Evolutionary conservation across 2,888 invertebrate genomes (phyloP).

Genomic region (Ceraclea dissimilis): DNA sequence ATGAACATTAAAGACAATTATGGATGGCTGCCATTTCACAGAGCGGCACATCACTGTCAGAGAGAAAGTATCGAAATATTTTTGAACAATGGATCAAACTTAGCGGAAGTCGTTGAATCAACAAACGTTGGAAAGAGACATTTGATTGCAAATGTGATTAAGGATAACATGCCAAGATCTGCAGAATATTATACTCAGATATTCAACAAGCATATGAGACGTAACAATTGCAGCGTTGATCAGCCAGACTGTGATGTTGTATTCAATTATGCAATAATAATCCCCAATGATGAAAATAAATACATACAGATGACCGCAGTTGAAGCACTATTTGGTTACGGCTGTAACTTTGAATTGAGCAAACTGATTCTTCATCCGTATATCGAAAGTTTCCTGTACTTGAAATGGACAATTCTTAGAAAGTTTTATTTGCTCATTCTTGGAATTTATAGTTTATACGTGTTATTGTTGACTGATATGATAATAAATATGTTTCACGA

Average conservation of each 20-base stretch:
- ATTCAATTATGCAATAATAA: constrained; percentile 45
- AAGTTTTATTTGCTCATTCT: constrained; percentile 49
- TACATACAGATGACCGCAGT: constrained; percentile 50
- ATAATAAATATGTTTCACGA: constrained; percentile 28
- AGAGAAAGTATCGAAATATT: constrained; percentile 47
- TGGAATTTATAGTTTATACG: constrained; percentile 43
- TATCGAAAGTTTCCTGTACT: constrained; percentile 48
- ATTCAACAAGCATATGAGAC: constrained; percentile 45
- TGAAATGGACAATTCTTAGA: constrained; percentile 50
- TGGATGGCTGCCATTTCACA: constrained; percentile 40
- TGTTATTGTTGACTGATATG: constrained; percentile 44
- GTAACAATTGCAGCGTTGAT: constrained; percentile 40
- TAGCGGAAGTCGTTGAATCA: constrained; percentile 37
- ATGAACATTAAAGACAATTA: constrained; percentile 25
- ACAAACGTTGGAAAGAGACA: constrained; percentile 35
- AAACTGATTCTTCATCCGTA: constrained; percentile 48
- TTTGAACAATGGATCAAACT: constrained; percentile 42
- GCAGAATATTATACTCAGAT: constrained; percentile 46
- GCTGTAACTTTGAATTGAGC: constrained; percentile 43
- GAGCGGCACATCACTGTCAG: constrained; percentile 50
- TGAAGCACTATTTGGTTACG: constrained; percentile 46
- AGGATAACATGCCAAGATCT: constrained; percentile 47
- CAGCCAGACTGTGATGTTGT: constrained; percentile 41
- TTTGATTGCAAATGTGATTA: constrained; percentile 47
- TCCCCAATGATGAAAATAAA: constrained; percentile 31